Evolutionary conservation across 2,888 invertebrate genomes (phyloP).

Genomic region (Seira musarum): DNA sequence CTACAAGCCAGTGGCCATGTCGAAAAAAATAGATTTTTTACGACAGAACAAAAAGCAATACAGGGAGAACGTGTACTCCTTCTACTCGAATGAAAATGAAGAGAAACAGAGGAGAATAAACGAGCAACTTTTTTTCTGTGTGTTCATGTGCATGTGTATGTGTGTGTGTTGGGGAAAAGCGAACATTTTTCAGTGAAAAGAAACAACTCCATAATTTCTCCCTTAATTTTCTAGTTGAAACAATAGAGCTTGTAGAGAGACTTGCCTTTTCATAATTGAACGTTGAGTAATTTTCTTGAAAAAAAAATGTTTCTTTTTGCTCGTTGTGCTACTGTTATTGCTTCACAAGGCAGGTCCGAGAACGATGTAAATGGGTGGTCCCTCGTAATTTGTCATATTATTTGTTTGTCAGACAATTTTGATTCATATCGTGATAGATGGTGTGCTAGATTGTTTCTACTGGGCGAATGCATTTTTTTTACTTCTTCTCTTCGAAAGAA

Average conservation of each 20-base stretch:
- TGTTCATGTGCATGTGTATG: too few relatives aligned
- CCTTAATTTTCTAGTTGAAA: slow-evolving; percentile 55
- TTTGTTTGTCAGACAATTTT: slow-evolving; percentile 63
- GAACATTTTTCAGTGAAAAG: too few relatives aligned
- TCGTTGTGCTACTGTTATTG: slow-evolving; percentile 9
- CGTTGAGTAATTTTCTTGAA: slow-evolving; percentile 54
- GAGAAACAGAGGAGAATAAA: too few relatives aligned
- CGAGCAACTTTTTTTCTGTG: too few relatives aligned
- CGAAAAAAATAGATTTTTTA: too few relatives aligned
- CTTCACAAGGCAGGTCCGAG: background rate
- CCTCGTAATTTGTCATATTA: slow-evolving; percentile 62
- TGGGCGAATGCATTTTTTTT: slow-evolving; percentile 38
- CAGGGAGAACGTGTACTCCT: too few relatives aligned
- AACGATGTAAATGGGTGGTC: slow-evolving; percentile 56
- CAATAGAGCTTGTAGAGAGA: slow-evolving; percentile 41
- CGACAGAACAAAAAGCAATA: too few relatives aligned
- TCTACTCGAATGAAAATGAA: too few relatives aligned
- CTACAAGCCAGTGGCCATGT: too few relatives aligned
- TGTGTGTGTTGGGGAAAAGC: too few relatives aligned
- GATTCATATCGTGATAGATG: slow-evolving; percentile 62
- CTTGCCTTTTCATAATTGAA: slow-evolving; percentile 49
- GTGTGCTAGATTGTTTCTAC: slow-evolving; percentile 54
- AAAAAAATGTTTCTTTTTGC: slow-evolving; percentile 10
- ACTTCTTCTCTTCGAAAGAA: background rate
- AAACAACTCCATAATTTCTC: slow-evolving; percentile 26